Base-by-base conservation (phyloP, 2,797 vertebrate species). In the Sphenodon punctatus region DNA sequence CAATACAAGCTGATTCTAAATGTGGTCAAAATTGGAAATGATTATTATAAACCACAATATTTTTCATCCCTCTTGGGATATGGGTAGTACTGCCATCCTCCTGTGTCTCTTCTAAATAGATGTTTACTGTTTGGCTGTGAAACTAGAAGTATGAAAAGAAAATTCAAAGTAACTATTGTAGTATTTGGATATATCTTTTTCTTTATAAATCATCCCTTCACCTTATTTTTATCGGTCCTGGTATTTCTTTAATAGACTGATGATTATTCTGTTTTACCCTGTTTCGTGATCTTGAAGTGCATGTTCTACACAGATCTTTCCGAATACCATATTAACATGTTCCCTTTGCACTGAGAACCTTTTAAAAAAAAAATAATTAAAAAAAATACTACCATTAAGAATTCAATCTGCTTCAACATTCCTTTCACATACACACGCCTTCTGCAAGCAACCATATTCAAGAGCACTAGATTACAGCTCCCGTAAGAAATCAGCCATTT, bases 231-330 rank as follows among this genome's bases (percentile, higher is more conserved):
- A 14, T 9, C 23, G 45, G 15, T 25, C 30, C 45, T 69, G 5
- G 10, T 2, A 11, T 53, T 63, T 10, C n/a, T 3, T 46, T 11
- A 9, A 10, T 5, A 13, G 67, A 16, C 9, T 20, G 48, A 2
- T 13, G 6, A 1, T 20, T 9, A 0, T 36, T 39, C 8, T 5
- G 0, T 0, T 0, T 0, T 0, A 1, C 0, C 41, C 43, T 19
- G 10, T 46, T 20, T 2, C 72, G 23, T 2, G 0, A 5, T 0
- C 39, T 45, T 10, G 6, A 4, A 10, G 32, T 1, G 4, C 1
- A 0, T 13, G 0, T 27, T 17, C 38, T n/a, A n/a, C n/a, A 42
- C 34, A 4, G 30, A 5, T 17, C 20, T 14, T 25, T 19, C 23
- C 8, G 6, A 5, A 3, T 1, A 42, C 3, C 0, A 2, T 4